These are phyloP conservation scores for Heterochromis multidens DNA, from an alignment of 2,113 vertebrate species.

Conservation along the genomic window DNA sequence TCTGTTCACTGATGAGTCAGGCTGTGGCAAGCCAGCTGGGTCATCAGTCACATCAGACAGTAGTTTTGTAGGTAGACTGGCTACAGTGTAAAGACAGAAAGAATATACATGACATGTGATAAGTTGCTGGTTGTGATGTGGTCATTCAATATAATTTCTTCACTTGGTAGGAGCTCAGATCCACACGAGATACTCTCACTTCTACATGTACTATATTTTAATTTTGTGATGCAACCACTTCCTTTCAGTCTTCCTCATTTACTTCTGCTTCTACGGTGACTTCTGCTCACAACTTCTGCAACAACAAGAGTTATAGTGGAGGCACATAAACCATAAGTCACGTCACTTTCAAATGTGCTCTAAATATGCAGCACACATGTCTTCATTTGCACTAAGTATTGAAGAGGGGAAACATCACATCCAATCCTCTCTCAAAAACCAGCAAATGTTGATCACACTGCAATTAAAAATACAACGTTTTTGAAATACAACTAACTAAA, in stretches of 20 bases:
- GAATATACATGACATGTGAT: conserved; percentile 8
- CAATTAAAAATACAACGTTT: too few species aligned
- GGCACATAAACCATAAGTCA: neutral
- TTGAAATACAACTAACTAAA: too few species aligned
- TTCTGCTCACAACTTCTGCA: neutral
- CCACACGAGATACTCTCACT: neutral
- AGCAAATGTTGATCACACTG: neutral
- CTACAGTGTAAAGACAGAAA: neutral
- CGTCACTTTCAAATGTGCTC: neutral
- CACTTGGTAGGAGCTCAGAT: neutral
- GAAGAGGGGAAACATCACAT: neutral
- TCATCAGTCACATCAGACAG: conserved; percentile 39
- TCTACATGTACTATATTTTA: neutral
- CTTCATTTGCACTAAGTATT: neutral
- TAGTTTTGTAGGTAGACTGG: conserved; percentile 3
- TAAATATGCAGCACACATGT: neutral
- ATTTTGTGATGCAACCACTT: neutral
- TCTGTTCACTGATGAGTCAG: conserved; percentile 8
- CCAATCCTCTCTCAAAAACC: neutral
- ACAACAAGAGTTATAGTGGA: neutral
- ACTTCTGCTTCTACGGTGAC: neutral
- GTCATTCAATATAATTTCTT: neutral
- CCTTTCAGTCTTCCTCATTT: neutral
- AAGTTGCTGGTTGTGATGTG: neutral
- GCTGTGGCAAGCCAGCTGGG: conserved; percentile 13